Evolutionary conservation across 2,113 vertebrate species (phyloP).

Genomic region (Trogon melanurus): DNA sequence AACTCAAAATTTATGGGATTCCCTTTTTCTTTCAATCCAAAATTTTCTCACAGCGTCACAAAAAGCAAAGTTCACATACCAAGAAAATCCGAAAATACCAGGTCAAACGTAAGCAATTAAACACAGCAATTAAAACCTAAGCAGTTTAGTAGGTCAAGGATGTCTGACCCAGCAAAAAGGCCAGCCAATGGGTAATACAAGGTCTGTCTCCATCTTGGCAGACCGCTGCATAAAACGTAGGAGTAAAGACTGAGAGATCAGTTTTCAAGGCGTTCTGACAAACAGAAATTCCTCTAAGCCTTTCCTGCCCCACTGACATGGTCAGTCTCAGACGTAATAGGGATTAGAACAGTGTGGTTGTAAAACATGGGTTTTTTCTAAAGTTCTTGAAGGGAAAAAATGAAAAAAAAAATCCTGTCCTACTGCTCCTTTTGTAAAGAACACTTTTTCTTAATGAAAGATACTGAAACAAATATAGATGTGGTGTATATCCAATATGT

Average conservation of each 20-base stretch:
- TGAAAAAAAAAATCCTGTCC: not conserved
- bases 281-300: not conserved
- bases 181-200: not conserved
- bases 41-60: not conserved
- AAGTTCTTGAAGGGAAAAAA: not conserved
- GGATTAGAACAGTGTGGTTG: not conserved
- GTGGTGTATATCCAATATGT: not conserved
- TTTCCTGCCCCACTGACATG: not conserved
- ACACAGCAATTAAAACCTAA: constrained; percentile 5
- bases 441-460: not conserved
- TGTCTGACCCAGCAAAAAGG: not conserved
- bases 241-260: not conserved
- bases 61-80: not conserved
- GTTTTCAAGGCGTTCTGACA: not conserved
- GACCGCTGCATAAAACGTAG: not conserved
- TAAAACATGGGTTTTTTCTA: not conserved
- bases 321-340: not conserved
- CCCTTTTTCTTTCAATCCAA: not conserved
- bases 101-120: not conserved
- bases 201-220: not conserved
- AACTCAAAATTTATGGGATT: not conserved
- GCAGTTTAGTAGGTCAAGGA: not conserved
- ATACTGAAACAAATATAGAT: not conserved
- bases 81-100: not conserved
- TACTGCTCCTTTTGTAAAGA: not conserved